Evolutionary conservation across 2,888 invertebrate genomes (phyloP).

Genomic region (Lycophotia porphyrea): DNA sequence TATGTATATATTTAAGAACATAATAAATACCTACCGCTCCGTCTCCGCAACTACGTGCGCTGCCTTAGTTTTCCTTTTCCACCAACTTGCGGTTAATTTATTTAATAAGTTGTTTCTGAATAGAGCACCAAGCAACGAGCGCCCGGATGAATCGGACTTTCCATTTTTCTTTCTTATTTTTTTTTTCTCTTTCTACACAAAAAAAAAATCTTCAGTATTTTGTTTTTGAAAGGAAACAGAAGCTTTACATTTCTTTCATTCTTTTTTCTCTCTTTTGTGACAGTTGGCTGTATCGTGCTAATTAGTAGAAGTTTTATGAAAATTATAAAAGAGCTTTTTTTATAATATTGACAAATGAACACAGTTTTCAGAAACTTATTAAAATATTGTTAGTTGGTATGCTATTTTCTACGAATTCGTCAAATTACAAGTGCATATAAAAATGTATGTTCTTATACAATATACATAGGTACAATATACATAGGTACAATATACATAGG

Average conservation of each 20-base stretch:
- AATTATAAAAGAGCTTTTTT: constrained; percentile 42
- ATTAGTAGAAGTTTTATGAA: constrained; percentile 61
- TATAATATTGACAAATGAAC: constrained; percentile 14
- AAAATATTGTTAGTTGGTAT: neutral
- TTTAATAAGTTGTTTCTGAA: constrained; percentile 89
- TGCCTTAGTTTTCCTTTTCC: constrained; percentile 87
- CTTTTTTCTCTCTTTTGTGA: constrained; percentile 70
- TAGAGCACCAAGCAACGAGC: constrained; percentile 79
- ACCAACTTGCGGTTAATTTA: constrained; percentile 88
- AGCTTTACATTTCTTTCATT: constrained; percentile 67
- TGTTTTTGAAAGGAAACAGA: constrained; percentile 72
- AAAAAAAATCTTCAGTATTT: constrained; percentile 72
- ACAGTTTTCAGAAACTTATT: constrained; percentile 5
- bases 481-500: no score
- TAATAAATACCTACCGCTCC: constrained; percentile 48
- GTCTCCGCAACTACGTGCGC: constrained; percentile 33
- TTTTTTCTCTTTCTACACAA: constrained; percentile 61
- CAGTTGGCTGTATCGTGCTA: constrained; percentile 68
- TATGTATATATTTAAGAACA: constrained; percentile 38
- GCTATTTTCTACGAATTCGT: neutral
- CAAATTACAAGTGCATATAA: neutral
- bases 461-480: no score
- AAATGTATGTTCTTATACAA: neutral
- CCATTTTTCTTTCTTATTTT: constrained; percentile 78
- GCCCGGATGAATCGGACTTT: constrained; percentile 84